These are phyloP conservation scores for Tetropium fuscum DNA, from an alignment of 2,888 invertebrate genomes.

Conservation along the genomic window DNA sequence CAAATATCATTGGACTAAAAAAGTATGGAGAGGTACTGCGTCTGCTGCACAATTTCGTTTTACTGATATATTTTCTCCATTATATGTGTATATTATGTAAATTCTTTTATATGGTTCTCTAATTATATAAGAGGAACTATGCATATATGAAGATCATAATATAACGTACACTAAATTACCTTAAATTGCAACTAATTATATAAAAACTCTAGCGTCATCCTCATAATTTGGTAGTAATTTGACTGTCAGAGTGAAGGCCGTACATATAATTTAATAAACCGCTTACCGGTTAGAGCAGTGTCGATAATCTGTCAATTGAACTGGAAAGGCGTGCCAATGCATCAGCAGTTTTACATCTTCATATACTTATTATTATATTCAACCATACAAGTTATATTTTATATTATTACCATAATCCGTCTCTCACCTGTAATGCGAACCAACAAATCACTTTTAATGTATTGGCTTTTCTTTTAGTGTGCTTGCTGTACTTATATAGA, in stretches of 20 bases:
- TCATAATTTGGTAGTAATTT: conserved; percentile 52
- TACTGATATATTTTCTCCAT: too few species aligned
- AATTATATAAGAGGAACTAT: too few species aligned
- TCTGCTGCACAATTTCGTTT: too few species aligned
- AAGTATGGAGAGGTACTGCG: too few species aligned
- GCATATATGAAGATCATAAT: too few species aligned
- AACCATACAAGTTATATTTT: conserved; percentile 26
- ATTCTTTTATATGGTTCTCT: too few species aligned
- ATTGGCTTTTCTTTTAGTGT: too few species aligned
- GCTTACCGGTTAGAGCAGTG: conserved; percentile 38
- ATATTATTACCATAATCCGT: conserved; percentile 25
- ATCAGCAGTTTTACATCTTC: conserved; percentile 55
- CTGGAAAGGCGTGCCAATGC: conserved; percentile 52
- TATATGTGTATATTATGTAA: too few species aligned
- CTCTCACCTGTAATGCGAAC: conserved; percentile 19
- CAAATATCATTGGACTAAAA: too few species aligned
- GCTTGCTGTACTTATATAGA: too few species aligned
- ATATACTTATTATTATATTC: conserved; percentile 42
- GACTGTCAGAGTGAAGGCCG: conserved; percentile 45
- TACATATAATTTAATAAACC: conserved; percentile 51
- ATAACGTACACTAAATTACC: too few species aligned
- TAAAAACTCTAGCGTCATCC: conserved; percentile 6
- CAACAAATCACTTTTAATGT: conserved; percentile 12
- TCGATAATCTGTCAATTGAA: conserved; percentile 56
- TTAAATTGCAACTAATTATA: conserved; percentile 11